phyloP scores from a whole-genome alignment of 2,113 vertebrate genomes.

The Laticauda laticaudata region DNA sequence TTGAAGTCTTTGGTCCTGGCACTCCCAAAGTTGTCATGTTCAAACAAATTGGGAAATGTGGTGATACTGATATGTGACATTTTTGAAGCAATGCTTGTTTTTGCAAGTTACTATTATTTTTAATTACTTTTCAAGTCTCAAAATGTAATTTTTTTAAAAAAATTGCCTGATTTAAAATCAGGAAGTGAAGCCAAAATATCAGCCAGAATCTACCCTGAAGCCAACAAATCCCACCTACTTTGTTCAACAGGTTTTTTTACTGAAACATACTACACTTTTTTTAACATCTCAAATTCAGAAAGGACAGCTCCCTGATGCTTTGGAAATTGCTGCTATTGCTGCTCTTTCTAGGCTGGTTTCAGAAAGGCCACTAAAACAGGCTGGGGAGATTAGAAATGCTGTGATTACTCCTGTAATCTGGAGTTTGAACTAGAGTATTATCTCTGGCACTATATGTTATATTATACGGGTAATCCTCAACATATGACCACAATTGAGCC shows the following conservation, averaged over 20 bases:
- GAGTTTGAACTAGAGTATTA: not conserved
- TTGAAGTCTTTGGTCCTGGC: not conserved
- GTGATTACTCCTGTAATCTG: not conserved
- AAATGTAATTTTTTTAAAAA: not conserved
- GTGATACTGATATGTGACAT: constrained; percentile 11
- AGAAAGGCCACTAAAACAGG: not conserved
- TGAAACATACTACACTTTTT: not conserved
- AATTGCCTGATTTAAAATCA: not conserved
- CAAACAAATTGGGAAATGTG: constrained; percentile 6
- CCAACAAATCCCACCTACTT: not conserved
- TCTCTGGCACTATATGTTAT: not conserved
- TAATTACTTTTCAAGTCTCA: not conserved
- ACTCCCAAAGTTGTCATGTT: not conserved
- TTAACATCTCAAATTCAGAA: not conserved
- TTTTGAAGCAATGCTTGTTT: constrained; percentile 9
- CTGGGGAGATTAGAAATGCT: not conserved
- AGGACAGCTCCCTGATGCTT: not conserved
- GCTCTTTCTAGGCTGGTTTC: not conserved
- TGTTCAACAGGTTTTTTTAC: not conserved
- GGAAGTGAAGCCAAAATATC: not conserved
- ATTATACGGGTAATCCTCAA: not conserved
- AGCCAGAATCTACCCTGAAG: not conserved
- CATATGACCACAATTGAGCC: too few relatives aligned
- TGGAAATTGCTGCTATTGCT: not conserved
- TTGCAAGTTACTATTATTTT: constrained; percentile 2